Conservation (phyloP, 2,797 vertebrate species). For the Danionella dracula region DNA sequence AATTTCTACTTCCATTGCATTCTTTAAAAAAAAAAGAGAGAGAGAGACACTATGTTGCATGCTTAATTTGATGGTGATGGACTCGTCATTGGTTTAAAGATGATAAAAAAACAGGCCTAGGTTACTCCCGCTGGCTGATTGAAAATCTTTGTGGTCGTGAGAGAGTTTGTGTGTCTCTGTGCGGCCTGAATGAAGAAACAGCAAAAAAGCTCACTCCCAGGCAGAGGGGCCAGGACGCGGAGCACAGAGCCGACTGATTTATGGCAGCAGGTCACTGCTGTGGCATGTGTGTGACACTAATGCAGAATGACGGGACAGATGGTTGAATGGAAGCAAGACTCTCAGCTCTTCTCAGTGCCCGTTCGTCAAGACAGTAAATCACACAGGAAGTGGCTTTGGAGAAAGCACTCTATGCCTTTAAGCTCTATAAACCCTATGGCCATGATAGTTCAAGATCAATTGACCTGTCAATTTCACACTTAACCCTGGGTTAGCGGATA, state of each 20-base stretch:
- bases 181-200: slow-evolving; percentile 53
- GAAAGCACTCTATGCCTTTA: not conserved
- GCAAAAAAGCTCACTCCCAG: slow-evolving; percentile 6
- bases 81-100: slow-evolving; percentile 49
- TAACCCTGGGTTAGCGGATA: not conserved
- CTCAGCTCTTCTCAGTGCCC: slow-evolving; percentile 37
- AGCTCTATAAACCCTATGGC: not conserved
- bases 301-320: slow-evolving; percentile 64
- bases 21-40: slow-evolving; percentile 37
- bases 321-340: slow-evolving; percentile 52
- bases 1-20: too few relatives aligned
- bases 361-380: slow-evolving; percentile 33
- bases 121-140: slow-evolving; percentile 52
- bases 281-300: slow-evolving; percentile 58
- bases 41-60: slow-evolving; percentile 45
- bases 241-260: slow-evolving; percentile 49
- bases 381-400: slow-evolving; percentile 1
- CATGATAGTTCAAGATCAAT: not conserved
- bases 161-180: slow-evolving; percentile 33
- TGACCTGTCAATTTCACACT: not conserved
- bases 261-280: slow-evolving; percentile 56
- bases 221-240: slow-evolving; percentile 17
- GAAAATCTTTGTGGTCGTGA: slow-evolving; percentile 62
- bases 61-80: slow-evolving; percentile 47
- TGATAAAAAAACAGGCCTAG: slow-evolving; percentile 50